Conservation (phyloP, 2,113 vertebrate genomes). For the Alouatta palliata region DNA sequence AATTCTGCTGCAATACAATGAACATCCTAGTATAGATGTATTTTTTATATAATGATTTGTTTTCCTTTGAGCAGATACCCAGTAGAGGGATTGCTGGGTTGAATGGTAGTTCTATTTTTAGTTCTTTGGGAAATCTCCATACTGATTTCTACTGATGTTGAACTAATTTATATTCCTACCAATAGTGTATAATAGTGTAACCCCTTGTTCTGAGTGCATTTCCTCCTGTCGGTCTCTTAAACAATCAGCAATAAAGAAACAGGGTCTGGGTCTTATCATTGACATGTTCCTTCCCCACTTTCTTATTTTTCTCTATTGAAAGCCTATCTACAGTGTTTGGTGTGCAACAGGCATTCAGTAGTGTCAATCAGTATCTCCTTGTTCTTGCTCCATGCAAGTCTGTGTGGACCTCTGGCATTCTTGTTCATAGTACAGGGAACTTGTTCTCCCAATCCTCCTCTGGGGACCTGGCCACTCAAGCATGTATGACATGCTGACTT, state of each 20-base stretch:
- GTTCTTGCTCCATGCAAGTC: not conserved
- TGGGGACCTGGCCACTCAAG: not conserved
- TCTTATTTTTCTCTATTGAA: not conserved
- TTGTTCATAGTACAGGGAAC: fast-evolving
- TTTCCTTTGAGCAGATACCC: too few relatives aligned
- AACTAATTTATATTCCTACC: too few relatives aligned
- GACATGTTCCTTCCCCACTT: not conserved
- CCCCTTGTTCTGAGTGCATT: too few relatives aligned
- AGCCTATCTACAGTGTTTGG: not conserved
- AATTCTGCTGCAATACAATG: too few relatives aligned
- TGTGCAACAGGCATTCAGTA: not conserved
- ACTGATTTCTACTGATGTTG: too few relatives aligned
- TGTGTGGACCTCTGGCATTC: too few relatives aligned
- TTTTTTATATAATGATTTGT: too few relatives aligned
- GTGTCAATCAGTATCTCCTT: not conserved
- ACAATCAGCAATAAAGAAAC: not conserved
- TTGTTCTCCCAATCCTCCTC: not conserved
- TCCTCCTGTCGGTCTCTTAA: not conserved
- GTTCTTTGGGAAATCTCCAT: too few relatives aligned
- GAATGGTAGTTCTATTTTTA: too few relatives aligned
- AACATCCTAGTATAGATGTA: too few relatives aligned
- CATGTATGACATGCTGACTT: fast-evolving
- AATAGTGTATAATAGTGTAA: too few relatives aligned
- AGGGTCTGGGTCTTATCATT: not conserved
- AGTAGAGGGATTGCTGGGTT: too few relatives aligned